Evolutionary conservation across 2,888 invertebrate species (phyloP), one percentile per base, ranked within the genome.

Genomic region (Parnassius apollo): DNA sequence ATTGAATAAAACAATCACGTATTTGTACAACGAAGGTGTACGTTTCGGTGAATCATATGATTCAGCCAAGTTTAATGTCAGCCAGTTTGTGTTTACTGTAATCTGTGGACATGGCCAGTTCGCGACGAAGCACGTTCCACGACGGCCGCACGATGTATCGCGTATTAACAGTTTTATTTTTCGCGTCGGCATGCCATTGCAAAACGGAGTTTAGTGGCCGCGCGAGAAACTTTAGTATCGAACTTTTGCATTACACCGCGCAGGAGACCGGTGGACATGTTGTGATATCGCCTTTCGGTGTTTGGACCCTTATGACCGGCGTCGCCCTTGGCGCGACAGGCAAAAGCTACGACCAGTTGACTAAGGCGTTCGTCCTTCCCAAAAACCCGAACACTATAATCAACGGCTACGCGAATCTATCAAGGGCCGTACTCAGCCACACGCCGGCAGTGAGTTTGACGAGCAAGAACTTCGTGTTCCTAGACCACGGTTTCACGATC

Each of bases 281-380:
- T 0, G 91, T 91, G 61, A 84, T 91, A 61, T 90, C 91, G 1
- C 92, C 92, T 0, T 89, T 90, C 60, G 92, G 92, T 67, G 86
- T 92, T 70, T 92, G 92, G 92, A 87, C 84, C 10, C 70, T 92
- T n/a, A 81, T 92, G 86, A 86, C 89, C 0, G 90, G 88, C 7
- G 78, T 91, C 7, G 82, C 91, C 0, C 68, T 90, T 35, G 91
- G 91, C 18, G 86, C 90, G 1, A 77, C 83, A 0, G 88, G 82
- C 1, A 78, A 82, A 51, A 88, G 86, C 68, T 85, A 81, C 70
- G 71, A 57, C 1, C 79, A 91, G 71, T 73, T 91, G 0, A 71
- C 78, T 10, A 74, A 73, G 65, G 83, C 91, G 10, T 87, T 90
- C 62, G 77, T 86, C 56, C 75, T 91, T 1, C 89, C 91, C 0